Conservation (phyloP, 2,888 invertebrate genomes). For the Hermaeophaga mercurialis region DNA sequence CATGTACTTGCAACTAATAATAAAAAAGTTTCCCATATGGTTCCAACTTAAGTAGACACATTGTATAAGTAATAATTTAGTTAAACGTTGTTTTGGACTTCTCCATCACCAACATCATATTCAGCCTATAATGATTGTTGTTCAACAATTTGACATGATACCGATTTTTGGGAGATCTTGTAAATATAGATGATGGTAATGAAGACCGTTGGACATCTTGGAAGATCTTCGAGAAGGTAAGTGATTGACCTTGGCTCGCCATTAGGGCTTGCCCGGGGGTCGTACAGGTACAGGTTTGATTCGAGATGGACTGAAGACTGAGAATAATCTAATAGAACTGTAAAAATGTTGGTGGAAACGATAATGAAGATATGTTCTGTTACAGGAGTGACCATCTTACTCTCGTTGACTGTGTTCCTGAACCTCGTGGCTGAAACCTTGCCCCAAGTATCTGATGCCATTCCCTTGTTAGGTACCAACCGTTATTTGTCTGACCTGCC, state of each 20-base stretch:
- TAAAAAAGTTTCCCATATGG: too few relatives aligned
- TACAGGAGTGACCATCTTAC: slow-evolving; percentile 98
- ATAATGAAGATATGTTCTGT: slow-evolving; percentile 70
- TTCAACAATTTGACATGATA: too few relatives aligned
- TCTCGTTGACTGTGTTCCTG: slow-evolving; percentile 99
- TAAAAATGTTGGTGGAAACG: slow-evolving; percentile 31
- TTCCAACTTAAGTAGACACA: too few relatives aligned
- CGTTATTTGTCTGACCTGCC: slow-evolving; percentile 61
- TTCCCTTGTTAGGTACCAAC: slow-evolving; percentile 95
- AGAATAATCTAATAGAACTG: neutral
- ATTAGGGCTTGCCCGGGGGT: neutral
- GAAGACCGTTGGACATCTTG: neutral
- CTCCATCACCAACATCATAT: too few relatives aligned
- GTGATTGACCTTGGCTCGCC: neutral
- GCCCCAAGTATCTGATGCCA: slow-evolving; percentile 99
- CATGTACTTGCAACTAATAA: too few relatives aligned
- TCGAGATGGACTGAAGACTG: neutral
- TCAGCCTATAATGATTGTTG: too few relatives aligned
- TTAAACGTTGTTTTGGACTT: too few relatives aligned
- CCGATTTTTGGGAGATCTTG: too few relatives aligned
- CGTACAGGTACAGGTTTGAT: neutral
- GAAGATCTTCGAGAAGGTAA: neutral
- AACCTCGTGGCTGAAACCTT: slow-evolving; percentile 99
- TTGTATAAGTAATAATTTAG: too few relatives aligned
- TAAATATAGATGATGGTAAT: neutral